phyloP scores from a whole-genome alignment of 2,113 vertebrate species.

The Odontophorus gujanensis region DNA sequence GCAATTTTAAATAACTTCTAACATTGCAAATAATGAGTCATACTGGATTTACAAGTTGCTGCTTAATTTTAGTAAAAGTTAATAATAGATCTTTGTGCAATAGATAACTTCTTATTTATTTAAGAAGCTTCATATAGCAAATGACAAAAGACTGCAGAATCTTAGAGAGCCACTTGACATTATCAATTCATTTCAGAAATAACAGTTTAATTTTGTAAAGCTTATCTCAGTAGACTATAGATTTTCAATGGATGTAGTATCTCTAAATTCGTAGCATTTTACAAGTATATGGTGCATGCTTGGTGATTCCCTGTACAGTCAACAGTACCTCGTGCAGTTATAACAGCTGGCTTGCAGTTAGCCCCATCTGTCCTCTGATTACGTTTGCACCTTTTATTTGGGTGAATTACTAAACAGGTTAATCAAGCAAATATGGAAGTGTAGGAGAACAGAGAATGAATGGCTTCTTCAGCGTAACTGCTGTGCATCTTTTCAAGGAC shows the following conservation, averaged over 20 bases:
- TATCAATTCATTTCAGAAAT: not conserved
- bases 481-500: not conserved
- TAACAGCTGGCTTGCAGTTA: constrained; percentile 38
- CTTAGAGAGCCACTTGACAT: not conserved
- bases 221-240: not conserved
- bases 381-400: constrained; percentile 4
- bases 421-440: constrained; percentile 37
- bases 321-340: not conserved
- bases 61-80: not conserved
- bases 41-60: not conserved
- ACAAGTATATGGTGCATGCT: not conserved
- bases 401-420: constrained; percentile 36
- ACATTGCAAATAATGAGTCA: not conserved
- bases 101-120: not conserved
- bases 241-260: not conserved
- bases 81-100: not conserved
- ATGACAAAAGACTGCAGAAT: not conserved
- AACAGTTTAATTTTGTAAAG: not conserved
- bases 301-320: not conserved
- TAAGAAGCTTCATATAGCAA: not conserved
- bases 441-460: not conserved
- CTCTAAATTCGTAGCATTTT: not conserved
- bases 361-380: not conserved
- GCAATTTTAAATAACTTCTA: not conserved
- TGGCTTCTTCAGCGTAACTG: not conserved